Base-by-base conservation (phyloP, 2,888 invertebrate species). In the Spodoptera picta region DNA sequence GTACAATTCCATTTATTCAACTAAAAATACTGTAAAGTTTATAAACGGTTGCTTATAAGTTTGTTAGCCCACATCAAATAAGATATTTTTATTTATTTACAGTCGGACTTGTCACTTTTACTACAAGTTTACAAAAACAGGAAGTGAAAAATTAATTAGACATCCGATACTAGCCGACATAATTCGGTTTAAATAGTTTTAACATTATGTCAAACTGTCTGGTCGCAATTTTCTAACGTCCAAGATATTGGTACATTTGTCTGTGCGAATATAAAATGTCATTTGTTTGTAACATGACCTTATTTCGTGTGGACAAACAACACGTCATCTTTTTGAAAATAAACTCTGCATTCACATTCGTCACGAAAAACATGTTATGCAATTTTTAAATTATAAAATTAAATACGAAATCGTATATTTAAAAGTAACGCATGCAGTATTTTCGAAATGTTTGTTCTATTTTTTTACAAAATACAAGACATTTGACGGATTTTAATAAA, bases 221-320 rank as follows among this genome's bases (percentile, higher is more conserved):
- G n/a, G 60, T 52, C 44, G 54, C 48, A 42, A 68, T 65, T 75
- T 69, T 56, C 42, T 60, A 55, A 53, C 69, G 75, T 65, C 73
- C 49, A 55, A 65, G 51, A 63, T 53, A 64, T 62, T 44, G 14
- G 46, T 62, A 64, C 59, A 60, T 67, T 54, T 53, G 57, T 71
- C 60, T 51, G 41, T 11, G 6, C 45, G 47, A 62, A 58, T 60
- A 48, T 36, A 9, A 57, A 48, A 14, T 58, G 47, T 61, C 60
- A 74, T 74, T 74, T 70, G 60, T 73, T 58, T 52, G 71, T 56
- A 60, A 57, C 41, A 51, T 49, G 62, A 62, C 54, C 73, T 70
- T 60, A 68, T 65, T 59, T 57, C 48, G 23, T 14, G 4, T 3
- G 31, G 58, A 60, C 60, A 54, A 50, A 11, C 6, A 49, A 46